Evolutionary conservation across 2,797 vertebrate genomes (phyloP).

Genomic region (Triplophysa bombifrons): DNA sequence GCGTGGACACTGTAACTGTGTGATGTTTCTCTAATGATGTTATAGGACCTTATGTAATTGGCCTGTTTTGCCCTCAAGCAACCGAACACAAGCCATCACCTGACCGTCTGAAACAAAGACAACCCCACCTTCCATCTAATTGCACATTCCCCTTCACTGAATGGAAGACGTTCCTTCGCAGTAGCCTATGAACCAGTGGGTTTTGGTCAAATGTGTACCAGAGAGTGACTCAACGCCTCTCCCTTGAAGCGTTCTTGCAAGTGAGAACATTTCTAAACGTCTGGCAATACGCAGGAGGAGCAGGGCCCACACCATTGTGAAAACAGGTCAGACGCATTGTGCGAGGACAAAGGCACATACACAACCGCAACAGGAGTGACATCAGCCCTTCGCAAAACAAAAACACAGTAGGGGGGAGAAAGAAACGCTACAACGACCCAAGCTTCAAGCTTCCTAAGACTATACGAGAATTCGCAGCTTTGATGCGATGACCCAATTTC

Average conservation of each 20-base stretch:
- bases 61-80: conserved; percentile 36
- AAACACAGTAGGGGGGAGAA: conserved; percentile 71
- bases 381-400: conserved; percentile 74
- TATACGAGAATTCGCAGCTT: conserved; percentile 7
- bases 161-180: conserved; percentile 14
- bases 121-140: conserved; percentile 50
- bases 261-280: conserved; percentile 42
- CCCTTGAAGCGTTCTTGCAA: conserved; percentile 38
- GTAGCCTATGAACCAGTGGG: background rate
- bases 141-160: background rate
- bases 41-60: conserved; percentile 21
- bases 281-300: conserved; percentile 53
- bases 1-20: background rate
- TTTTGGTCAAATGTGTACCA: conserved; percentile 7
- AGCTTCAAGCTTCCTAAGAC: conserved; percentile 58
- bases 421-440: conserved; percentile 50
- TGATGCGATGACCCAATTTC: conserved; percentile 36
- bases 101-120: conserved; percentile 61
- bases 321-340: conserved; percentile 72
- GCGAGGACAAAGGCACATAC: conserved; percentile 69
- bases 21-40: background rate
- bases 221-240: conserved; percentile 32
- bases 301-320: conserved; percentile 60
- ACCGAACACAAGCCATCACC: conserved; percentile 30
- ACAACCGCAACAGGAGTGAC: conserved; percentile 73